These are phyloP conservation scores for Oscheius sp. DNA, from an alignment of 2,888 invertebrate genomes.

Conservation along the genomic window DNA sequence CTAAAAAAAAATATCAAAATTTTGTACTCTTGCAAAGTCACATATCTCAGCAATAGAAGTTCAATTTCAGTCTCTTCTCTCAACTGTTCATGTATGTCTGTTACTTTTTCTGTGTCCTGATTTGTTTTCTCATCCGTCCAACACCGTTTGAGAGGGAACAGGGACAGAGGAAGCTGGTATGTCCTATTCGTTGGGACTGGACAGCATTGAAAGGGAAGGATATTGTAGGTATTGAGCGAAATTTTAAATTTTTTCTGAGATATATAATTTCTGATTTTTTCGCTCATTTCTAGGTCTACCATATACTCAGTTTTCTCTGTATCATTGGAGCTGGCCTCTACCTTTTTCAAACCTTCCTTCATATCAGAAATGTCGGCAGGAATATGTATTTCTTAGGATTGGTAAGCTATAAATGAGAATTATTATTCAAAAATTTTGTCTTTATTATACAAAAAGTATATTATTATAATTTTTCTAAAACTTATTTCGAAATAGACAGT, in stretches of 20 bases:
- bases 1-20: no score
- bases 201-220: conserved; percentile 1
- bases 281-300: conserved; percentile 54
- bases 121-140: conserved; percentile 88
- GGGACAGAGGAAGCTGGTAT: not conserved
- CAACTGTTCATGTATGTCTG: conserved; percentile 87
- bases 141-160: conserved; percentile 71
- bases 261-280: not conserved
- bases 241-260: not conserved
- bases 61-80: conserved; percentile 52
- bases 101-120: conserved; percentile 87
- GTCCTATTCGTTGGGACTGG: conserved; percentile 17
- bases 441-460: not conserved
- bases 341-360: conserved; percentile 58
- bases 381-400: conserved; percentile 94
- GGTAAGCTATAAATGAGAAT: conserved; percentile 76
- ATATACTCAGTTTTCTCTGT: conserved; percentile 79
- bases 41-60: not conserved
- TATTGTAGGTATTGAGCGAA: conserved; percentile 1
- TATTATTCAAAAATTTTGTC: no score
- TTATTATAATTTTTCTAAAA: no score
- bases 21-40: not conserved
- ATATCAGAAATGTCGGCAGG: conserved; percentile 82
- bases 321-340: conserved; percentile 82
- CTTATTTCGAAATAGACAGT: no score